Evolutionary conservation across 2,797 vertebrate species (phyloP).

Genomic region (Halcyon leucocephala): DNA sequence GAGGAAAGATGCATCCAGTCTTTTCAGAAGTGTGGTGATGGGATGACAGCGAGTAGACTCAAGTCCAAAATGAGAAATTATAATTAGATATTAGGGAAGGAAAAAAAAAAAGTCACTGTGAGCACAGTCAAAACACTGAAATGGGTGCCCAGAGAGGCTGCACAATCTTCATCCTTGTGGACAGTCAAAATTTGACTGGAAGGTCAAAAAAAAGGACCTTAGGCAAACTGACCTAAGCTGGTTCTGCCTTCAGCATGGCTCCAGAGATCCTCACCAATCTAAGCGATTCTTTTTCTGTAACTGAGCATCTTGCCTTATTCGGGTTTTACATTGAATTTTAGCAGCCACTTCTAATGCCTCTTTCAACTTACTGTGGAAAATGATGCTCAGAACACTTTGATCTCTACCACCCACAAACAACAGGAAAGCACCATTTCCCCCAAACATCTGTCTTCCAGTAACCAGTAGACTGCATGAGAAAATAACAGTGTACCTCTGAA

Average conservation of each 20-base stretch:
- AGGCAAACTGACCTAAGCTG: neutral
- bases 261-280: neutral
- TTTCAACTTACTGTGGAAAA: neutral
- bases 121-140: neutral
- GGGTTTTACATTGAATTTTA: neutral
- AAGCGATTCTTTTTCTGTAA: neutral
- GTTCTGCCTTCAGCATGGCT: neutral
- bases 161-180: neutral
- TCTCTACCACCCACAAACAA: neutral
- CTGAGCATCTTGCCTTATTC: neutral
- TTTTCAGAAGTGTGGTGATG: fast-evolving
- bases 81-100: neutral
- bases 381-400: neutral
- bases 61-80: neutral
- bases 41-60: neutral
- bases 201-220: neutral
- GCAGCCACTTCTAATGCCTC: neutral
- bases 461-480: neutral
- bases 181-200: neutral
- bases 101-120: neutral
- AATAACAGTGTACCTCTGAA: neutral
- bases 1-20: neutral
- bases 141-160: neutral
- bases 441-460: neutral
- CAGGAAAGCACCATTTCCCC: neutral